Evolutionary conservation across 2,113 vertebrate species (phyloP).

Genomic region (Himantopus leucocephalus): DNA sequence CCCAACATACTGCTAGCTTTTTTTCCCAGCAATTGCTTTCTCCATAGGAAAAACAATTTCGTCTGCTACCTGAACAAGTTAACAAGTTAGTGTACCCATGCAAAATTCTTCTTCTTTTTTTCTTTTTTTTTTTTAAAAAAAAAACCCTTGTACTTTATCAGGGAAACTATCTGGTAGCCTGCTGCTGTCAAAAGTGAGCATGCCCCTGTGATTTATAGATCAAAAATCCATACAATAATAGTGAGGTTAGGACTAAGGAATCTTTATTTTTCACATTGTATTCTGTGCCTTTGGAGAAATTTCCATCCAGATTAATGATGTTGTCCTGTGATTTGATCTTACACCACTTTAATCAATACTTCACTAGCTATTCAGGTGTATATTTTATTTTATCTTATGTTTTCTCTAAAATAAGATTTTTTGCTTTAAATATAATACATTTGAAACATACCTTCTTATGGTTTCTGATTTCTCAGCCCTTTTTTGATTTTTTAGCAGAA

Average conservation of each 20-base stretch:
- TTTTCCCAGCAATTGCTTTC: neutral
- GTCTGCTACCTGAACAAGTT: neutral
- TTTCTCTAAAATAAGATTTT: neutral
- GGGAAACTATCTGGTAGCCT: neutral
- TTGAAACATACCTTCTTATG: accelerated
- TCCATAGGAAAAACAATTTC: neutral
- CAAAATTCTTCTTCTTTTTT: neutral
- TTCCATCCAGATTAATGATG: neutral
- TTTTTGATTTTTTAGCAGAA: neutral
- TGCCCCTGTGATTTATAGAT: neutral
- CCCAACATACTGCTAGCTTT: neutral
- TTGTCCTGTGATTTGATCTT: neutral
- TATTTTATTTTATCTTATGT: neutral
- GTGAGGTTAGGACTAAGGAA: neutral
- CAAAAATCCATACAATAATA: neutral
- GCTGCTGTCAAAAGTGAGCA: neutral
- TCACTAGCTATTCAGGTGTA: neutral
- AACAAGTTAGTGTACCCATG: neutral
- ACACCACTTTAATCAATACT: neutral
- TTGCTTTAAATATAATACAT: neutral
- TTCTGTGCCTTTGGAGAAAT: neutral
- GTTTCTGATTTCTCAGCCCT: neutral
- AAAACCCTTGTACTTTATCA: neutral
- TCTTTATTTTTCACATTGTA: neutral
- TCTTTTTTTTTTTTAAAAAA: neutral